Evolutionary conservation across 2,797 vertebrate genomes (phyloP), one percentile per base, ranked within the genome.

Genomic region (Hafferia zeledoni): DNA sequence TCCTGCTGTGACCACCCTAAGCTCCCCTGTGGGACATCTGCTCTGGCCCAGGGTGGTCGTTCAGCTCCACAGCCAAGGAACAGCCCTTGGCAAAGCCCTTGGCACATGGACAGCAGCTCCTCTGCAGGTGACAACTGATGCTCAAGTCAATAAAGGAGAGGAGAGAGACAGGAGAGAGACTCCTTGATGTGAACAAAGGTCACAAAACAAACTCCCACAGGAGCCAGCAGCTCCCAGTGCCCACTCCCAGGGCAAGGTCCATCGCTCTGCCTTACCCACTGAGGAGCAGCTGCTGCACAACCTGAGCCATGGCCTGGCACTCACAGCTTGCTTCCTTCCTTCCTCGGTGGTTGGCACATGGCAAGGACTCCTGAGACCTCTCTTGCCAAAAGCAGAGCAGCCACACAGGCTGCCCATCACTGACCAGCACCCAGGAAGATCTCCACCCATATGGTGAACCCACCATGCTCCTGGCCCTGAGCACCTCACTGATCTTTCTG

Each of bases 241-340:
- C 68, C 3, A 0, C 61, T 87, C 74, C 87, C 84, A 53, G 87
- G 91, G 89, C 91, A 92, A 94, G 63, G 82, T 92, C 78, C 89
- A 44, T 1, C 1, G 49, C 28, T 86, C n/a, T 83, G 53, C 81
- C 19, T 5, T 33, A 6, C 7, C 59, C 43, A 17, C 20, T 0
- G 8, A 53, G 81, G 19, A 93, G 81, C 61, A 83, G 77, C 78
- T 78, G 61, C 78, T 49, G 5, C 2, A 8, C 4, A 12, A 2
- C 33, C 80, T 23, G 24, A 24, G 23, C 74, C 28, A 0, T 9
- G 46, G 17, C 14, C 70, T 0, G 0, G 47, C 41, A 7, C 53
- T 27, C 17, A 1, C 64, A n/a, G 27, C 79, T 53, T 2, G 0
- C n/a, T 37, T 5, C 55, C 5, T 1, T 63, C 56, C 49, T 43